phyloP scores from a whole-genome alignment of 2,888 invertebrate genomes.

The Acanthopleura granulata region DNA sequence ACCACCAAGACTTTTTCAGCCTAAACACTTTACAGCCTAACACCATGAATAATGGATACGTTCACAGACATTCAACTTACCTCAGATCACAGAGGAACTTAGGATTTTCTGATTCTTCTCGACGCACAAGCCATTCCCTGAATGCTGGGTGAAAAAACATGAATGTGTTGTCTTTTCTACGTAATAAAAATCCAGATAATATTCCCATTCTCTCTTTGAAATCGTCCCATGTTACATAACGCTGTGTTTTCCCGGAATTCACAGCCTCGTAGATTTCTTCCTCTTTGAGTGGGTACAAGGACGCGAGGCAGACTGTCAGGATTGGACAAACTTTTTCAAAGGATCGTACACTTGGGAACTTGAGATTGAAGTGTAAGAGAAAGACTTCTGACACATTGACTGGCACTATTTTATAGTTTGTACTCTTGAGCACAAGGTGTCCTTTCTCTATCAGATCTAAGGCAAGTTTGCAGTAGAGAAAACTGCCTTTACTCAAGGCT shows the following conservation, averaged over 20 bases:
- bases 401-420: constrained; percentile 82
- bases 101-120: constrained; percentile 79
- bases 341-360: constrained; percentile 88
- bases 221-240: constrained; percentile 89
- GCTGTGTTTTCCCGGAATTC: constrained; percentile 85
- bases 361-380: constrained; percentile 89
- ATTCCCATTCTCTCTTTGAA: constrained; percentile 89
- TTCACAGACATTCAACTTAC: constrained; percentile 54
- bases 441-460: constrained; percentile 93
- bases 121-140: constrained; percentile 94
- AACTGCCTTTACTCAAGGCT: constrained; percentile 87
- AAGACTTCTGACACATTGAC: constrained; percentile 76
- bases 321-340: constrained; percentile 89
- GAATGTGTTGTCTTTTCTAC: constrained; percentile 91
- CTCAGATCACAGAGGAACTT: constrained; percentile 94
- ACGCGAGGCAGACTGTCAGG: constrained; percentile 89
- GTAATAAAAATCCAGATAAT: constrained; percentile 88
- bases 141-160: constrained; percentile 99
- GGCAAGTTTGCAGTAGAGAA: constrained; percentile 90
- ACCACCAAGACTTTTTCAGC: too few relatives aligned
- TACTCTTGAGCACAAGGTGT: constrained; percentile 91
- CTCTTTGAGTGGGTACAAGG: constrained; percentile 89
- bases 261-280: constrained; percentile 94
- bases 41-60: too few relatives aligned
- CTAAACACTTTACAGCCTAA: too few relatives aligned